These are phyloP conservation scores for Harpagoxenus sublaevis DNA, from an alignment of 2,888 invertebrate species.

Conservation along the genomic window DNA sequence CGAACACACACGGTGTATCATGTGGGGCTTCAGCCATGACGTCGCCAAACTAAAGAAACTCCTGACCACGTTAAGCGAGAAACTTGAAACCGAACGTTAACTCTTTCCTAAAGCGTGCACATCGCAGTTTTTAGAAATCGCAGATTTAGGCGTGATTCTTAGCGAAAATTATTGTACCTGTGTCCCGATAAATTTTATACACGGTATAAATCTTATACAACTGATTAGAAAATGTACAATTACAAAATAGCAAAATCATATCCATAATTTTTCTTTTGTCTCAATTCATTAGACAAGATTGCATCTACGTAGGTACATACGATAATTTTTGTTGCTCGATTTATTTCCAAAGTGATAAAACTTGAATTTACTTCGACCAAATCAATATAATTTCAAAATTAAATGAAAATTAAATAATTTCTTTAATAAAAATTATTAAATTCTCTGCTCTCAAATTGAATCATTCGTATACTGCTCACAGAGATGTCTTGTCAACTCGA, in stretches of 20 bases:
- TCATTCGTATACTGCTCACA: neutral
- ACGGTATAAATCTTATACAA: no score
- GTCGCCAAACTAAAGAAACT: conserved; percentile 90
- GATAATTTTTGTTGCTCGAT: neutral
- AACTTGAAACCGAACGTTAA: conserved; percentile 78
- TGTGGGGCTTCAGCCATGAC: conserved; percentile 93
- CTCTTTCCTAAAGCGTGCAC: neutral
- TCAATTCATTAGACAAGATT: neutral
- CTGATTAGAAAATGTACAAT: neutral
- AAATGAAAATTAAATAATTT: conserved; percentile 4
- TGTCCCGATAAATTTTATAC: neutral
- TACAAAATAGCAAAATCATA: neutral
- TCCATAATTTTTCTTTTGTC: neutral
- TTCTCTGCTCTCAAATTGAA: neutral
- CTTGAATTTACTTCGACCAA: neutral
- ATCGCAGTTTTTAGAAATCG: neutral
- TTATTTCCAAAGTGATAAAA: neutral
- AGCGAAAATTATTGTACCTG: neutral
- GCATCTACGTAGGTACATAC: no score
- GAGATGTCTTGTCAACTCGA: neutral
- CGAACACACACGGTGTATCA: conserved; percentile 90
- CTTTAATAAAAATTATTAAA: neutral
- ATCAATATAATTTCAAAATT: neutral
- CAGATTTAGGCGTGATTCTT: neutral
- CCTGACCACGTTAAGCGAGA: conserved; percentile 86